Evolutionary conservation across 2,113 vertebrate species (phyloP).

Genomic region (Corythaixoides concolor): DNA sequence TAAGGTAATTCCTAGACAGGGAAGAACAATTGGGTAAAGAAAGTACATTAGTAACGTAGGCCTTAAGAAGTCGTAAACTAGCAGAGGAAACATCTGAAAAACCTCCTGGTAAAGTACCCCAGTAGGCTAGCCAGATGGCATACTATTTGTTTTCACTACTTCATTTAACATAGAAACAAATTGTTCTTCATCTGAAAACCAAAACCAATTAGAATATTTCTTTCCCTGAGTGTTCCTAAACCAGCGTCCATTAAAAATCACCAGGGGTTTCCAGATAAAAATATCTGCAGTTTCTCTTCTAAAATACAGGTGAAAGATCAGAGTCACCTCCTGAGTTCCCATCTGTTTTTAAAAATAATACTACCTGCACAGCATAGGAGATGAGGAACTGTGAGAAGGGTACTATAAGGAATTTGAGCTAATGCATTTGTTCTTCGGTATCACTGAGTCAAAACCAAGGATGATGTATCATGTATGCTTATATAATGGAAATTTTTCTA

Average conservation of each 20-base stretch:
- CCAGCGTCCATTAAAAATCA: constrained; percentile 12
- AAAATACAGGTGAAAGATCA: constrained; percentile 26
- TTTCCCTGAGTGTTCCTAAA: constrained; percentile 11
- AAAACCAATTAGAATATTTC: constrained; percentile 47
- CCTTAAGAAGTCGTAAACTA: not conserved
- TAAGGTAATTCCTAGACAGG: not conserved
- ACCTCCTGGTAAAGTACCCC: constrained; percentile 1
- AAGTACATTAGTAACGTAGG: not conserved
- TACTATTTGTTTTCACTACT: constrained; percentile 56
- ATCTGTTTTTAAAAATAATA: constrained; percentile 32
- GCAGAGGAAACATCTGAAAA: constrained; percentile 15
- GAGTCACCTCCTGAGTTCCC: constrained; percentile 9
- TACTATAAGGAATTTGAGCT: not conserved
- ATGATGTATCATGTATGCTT: not conserved
- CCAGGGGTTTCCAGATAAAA: not conserved
- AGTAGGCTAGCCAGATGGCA: constrained; percentile 58
- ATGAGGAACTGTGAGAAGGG: not conserved
- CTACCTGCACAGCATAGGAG: not conserved
- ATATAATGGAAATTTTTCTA: not conserved
- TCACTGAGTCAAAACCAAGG: not conserved
- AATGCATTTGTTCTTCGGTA: not conserved
- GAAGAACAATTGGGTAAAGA: not conserved
- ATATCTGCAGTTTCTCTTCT: not conserved
- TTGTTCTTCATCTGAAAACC: constrained; percentile 42
- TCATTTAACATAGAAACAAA: constrained; percentile 54